phyloP scores from a whole-genome alignment of 2,113 vertebrate genomes.

The Martes martes region DNA sequence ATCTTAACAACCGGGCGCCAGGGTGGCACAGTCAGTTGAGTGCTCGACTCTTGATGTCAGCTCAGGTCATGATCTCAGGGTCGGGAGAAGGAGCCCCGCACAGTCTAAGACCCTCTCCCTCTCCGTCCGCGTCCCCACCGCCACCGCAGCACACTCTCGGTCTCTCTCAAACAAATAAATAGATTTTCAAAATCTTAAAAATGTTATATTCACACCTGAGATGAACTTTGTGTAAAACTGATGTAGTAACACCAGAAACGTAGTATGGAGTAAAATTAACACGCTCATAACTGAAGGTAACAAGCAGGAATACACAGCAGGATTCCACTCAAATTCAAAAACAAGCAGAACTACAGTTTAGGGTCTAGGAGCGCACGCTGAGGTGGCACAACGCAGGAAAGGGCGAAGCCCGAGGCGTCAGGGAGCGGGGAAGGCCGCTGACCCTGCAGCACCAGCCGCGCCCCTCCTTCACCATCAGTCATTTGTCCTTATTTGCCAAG shows the following conservation, averaged over 20 bases:
- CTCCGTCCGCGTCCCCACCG: too few relatives aligned
- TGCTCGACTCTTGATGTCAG: neutral
- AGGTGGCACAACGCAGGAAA: neutral
- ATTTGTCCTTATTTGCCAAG: neutral
- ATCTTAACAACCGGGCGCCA: neutral
- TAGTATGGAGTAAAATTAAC: neutral
- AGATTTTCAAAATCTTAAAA: neutral
- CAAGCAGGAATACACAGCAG: neutral
- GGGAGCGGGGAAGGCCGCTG: neutral
- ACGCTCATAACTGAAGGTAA: neutral
- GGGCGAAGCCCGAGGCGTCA: accelerated
- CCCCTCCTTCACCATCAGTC: neutral
- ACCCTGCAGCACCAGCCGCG: neutral
- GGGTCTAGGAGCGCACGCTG: neutral
- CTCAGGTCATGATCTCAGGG: neutral
- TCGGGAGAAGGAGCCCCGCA: neutral
- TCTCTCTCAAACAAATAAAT: too few relatives aligned
- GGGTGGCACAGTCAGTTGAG: too few relatives aligned
- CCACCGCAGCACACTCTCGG: too few relatives aligned
- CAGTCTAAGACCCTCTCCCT: neutral
- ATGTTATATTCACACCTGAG: neutral
- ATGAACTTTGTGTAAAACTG: too few relatives aligned
- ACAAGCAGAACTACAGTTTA: neutral
- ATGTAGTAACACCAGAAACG: neutral
- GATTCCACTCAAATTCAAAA: neutral